Base-by-base conservation (phyloP, 2,888 invertebrate species). In the Odontothrips loti region DNA sequence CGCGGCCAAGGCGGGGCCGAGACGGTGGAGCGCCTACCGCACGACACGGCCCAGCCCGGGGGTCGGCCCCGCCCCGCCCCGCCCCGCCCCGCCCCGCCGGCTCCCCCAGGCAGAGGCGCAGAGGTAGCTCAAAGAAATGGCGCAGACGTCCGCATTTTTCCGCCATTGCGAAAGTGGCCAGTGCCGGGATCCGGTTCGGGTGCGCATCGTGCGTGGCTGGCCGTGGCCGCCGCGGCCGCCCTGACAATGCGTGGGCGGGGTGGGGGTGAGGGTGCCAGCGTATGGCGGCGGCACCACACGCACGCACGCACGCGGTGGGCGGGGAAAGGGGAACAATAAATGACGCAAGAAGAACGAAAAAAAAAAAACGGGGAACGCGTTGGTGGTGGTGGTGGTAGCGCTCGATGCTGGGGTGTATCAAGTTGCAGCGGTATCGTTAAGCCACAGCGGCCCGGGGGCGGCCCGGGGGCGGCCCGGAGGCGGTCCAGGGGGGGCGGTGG, bases 291-390 rank as follows among this genome's bases (percentile, higher is more conserved):
- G 58, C 11, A 27, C 10, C 68, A 10, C 27, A 75, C 68, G 68
- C 68, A 75, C 68, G 27, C 68, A 75, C 68, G 68, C 68, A 75
- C 68, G 58, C 58, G 17, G 58, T 58, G 58, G 58, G 58, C 68
- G 68, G 68, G 23, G 68, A 23, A 27, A 75, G 27, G 27, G 58
- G 11, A 58, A 17, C 6, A 27, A 27, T 20, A 58, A 58, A 58
- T 58, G 68, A 58, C 58, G 58, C 11, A 58, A 75, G 23, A 75
- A 43, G 34, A 43, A 43, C 34, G 27, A 75, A 75, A 75, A 75
- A 75, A 75, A 75, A 75, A 75, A 75, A 27, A 75, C 8, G 68
- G n/a, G 68, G 58, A 6, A 12, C 68, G 68, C 68, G 68, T 10
- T 15, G 58, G 58, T 20, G 58, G 58, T 20, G 58, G 34, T 43